Evolutionary conservation across 2,797 vertebrate genomes (phyloP).

Genomic region (Phoebastria nigripes): DNA sequence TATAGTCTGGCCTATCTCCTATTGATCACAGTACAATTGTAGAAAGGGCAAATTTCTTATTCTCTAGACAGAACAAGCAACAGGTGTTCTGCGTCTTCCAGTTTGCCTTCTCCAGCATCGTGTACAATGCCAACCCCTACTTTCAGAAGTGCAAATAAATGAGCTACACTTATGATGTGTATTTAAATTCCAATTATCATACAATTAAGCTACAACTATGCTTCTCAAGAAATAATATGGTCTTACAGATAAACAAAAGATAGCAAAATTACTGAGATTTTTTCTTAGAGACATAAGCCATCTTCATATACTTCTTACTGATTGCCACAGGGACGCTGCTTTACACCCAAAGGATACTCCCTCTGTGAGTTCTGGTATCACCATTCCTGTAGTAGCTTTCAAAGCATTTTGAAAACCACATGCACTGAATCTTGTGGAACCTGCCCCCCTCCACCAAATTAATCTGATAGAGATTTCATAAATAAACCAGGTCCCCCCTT

Average conservation of each 20-base stretch:
- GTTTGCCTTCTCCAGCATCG: not conserved
- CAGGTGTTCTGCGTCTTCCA: not conserved
- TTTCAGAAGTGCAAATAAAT: not conserved
- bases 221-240: not conserved
- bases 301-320: not conserved
- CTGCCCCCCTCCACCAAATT: not conserved
- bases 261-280: not conserved
- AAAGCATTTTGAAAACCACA: not conserved
- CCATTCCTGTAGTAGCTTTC: not conserved
- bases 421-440: not conserved
- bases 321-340: not conserved
- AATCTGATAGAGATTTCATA: not conserved
- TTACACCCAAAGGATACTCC: not conserved
- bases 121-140: not conserved
- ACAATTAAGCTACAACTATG: not conserved
- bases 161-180: not conserved
- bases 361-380: not conserved
- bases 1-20: not conserved
- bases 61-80: not conserved
- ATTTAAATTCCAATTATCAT: slow-evolving; percentile 2
- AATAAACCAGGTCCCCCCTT: not conserved
- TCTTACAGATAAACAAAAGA: not conserved
- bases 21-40: accelerated
- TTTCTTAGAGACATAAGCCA: not conserved
- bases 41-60: not conserved